Percentiles rank a stretch among this genome's conserved stretches.
These are phyloP conservation scores for Myotis findleyi DNA, from an alignment of 2,797 vertebrate genomes.

Conservation along the genomic window DNA sequence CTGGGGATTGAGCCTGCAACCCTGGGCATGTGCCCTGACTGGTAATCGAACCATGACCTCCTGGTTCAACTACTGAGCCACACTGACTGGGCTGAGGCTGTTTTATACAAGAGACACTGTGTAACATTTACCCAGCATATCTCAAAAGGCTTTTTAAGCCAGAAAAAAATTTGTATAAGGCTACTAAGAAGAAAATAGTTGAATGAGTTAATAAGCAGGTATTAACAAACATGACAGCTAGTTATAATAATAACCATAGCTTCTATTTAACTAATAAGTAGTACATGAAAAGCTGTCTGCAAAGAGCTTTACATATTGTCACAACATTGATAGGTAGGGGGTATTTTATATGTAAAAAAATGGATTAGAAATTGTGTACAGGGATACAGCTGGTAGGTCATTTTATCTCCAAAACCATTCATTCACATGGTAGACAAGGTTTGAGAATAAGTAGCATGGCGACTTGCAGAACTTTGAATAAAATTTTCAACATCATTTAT, in stretches of 20 bases:
- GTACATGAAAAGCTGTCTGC: conserved; percentile 7
- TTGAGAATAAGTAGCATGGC: not conserved
- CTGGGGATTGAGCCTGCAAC: too few species aligned
- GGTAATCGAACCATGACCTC: too few species aligned
- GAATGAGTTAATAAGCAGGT: conserved; percentile 45
- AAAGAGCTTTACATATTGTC: not conserved
- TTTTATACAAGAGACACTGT: not conserved
- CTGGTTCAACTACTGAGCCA: too few species aligned
- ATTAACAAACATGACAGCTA: conserved; percentile 1
- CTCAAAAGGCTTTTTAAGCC: conserved; percentile 42
- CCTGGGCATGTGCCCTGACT: too few species aligned
- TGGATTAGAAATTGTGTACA: not conserved
- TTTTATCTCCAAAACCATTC: not conserved
- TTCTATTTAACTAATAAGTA: conserved; percentile 33
- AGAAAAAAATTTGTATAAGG: not conserved
- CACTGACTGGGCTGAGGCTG: not conserved
- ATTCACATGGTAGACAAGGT: not conserved
- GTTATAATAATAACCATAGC: conserved; percentile 50
- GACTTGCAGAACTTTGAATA: not conserved
- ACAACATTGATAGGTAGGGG: not conserved
- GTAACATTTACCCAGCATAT: not conserved
- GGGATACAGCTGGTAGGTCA: not conserved
- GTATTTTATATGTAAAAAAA: conserved; percentile 47
- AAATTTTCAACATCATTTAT: conserved; percentile 18
- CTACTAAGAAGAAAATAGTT: conserved; percentile 31